Percentiles rank a stretch among this genome's conserved stretches.
phyloP scores from a whole-genome alignment of 2,888 invertebrate genomes.

The Nomada goodeniana region DNA sequence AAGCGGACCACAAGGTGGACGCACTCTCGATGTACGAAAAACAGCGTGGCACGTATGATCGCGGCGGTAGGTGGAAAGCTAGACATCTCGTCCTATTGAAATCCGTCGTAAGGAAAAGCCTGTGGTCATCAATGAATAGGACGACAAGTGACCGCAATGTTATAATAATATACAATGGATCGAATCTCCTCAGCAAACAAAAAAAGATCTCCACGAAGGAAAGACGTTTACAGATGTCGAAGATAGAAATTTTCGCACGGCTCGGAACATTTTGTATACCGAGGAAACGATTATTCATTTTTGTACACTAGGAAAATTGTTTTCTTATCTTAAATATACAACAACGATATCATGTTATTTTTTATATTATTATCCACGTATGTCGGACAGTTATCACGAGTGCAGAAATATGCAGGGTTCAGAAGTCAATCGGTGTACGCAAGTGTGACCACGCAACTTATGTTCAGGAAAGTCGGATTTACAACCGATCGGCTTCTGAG shows the following conservation, averaged over 20 bases:
- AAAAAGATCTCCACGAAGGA: constrained; percentile 43
- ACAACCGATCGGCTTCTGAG: too few relatives aligned
- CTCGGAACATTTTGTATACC: neutral
- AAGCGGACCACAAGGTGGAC: constrained; percentile 63
- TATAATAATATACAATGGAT: constrained; percentile 54
- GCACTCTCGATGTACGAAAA: constrained; percentile 64
- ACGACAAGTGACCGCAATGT: constrained; percentile 80
- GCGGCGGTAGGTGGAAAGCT: constrained; percentile 71
- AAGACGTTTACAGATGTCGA: constrained; percentile 15
- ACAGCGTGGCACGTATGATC: constrained; percentile 74
- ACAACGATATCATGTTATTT: too few relatives aligned
- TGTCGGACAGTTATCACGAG: too few relatives aligned
- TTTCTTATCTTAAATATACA: too few relatives aligned
- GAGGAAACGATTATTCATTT: neutral
- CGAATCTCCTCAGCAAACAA: constrained; percentile 36
- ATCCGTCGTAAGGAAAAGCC: constrained; percentile 59
- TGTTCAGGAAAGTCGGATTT: too few relatives aligned
- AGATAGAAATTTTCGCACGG: constrained; percentile 61
- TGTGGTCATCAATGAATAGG: constrained; percentile 74
- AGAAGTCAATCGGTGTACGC: too few relatives aligned
- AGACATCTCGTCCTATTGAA: constrained; percentile 45
- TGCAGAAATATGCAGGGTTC: too few relatives aligned
- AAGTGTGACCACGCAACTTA: too few relatives aligned
- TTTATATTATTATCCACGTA: too few relatives aligned
- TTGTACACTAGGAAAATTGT: neutral